Evolutionary conservation across 2,888 invertebrate genomes (phyloP).

Genomic region (Drosophila macrospina): DNA sequence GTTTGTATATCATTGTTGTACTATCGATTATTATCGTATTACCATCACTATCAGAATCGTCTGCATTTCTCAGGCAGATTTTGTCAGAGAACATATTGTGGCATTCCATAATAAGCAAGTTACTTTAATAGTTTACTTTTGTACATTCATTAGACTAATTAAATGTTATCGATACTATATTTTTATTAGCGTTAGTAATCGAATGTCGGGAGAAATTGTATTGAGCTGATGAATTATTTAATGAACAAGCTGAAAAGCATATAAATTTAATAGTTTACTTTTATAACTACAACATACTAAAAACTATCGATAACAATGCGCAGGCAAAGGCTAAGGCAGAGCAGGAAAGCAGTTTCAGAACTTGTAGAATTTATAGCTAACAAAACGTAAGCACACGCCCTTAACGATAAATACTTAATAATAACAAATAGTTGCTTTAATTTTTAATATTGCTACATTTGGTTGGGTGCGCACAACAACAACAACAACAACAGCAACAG

Average conservation of each 20-base stretch:
- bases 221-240: too few species aligned
- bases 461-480: slow-evolving; percentile 45
- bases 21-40: too few species aligned
- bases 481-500: slow-evolving; percentile 5
- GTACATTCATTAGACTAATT: not conserved
- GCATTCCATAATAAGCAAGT: too few species aligned
- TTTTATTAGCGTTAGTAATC: too few species aligned
- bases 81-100: too few species aligned
- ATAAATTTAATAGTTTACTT: too few species aligned
- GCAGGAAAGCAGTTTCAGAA: not conserved
- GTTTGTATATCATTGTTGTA: too few species aligned
- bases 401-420: slow-evolving; percentile 7
- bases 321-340: not conserved
- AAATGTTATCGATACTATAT: not conserved
- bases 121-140: not conserved
- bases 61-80: too few species aligned
- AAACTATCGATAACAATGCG: not conserved
- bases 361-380: not conserved
- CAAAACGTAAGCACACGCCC: slow-evolving; percentile 5
- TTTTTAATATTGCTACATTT: slow-evolving; percentile 45
- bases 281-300: too few species aligned
- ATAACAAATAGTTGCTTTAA: slow-evolving; percentile 26
- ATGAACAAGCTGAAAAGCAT: too few species aligned
- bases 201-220: too few species aligned
- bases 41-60: too few species aligned